Percentiles rank a stretch among this genome's conserved stretches.
Conservation (phyloP, 1,140 invertebrate genomes). For the Rhyacophila brunnea region DNA sequence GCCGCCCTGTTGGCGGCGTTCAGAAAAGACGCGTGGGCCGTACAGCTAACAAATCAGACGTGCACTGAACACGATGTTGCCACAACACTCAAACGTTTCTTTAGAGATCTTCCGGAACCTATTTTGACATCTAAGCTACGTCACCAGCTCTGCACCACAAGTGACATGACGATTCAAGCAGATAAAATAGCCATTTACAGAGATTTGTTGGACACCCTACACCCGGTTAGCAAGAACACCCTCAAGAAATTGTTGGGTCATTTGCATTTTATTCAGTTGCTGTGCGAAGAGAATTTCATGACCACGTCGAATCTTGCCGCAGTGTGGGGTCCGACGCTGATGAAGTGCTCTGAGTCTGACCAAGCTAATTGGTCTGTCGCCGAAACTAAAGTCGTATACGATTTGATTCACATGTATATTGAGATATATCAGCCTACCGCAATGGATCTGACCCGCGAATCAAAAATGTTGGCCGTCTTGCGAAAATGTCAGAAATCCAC, state of each 20-base stretch:
- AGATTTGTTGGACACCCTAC: conserved; percentile 64
- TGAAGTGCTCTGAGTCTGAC: conserved; percentile 61
- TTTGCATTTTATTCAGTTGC: conserved; percentile 73
- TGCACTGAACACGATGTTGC: conserved; percentile 86
- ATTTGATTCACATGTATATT: conserved; percentile 62
- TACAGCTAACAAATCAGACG: conserved; percentile 70
- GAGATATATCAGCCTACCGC: conserved; percentile 54
- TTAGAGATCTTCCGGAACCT: conserved; percentile 75
- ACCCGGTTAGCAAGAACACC: conserved; percentile 69
- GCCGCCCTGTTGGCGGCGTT: conserved; percentile 72
- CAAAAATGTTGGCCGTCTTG: conserved; percentile 68
- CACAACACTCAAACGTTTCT: conserved; percentile 79
- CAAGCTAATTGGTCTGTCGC: conserved; percentile 57
- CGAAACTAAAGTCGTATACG: conserved; percentile 67
- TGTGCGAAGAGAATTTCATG: conserved; percentile 76
- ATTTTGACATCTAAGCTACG: conserved; percentile 50
- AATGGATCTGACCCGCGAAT: conserved; percentile 61
- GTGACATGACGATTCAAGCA: conserved; percentile 47
- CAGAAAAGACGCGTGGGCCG: conserved; percentile 76
- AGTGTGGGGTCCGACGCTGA: conserved; percentile 80
- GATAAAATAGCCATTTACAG: conserved; percentile 60
- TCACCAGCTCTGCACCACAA: conserved; percentile 29
- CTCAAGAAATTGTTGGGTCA: conserved; percentile 75
- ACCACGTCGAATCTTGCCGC: conserved; percentile 76
- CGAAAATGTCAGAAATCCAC: conserved; percentile 63